Base-by-base conservation (phyloP, 37 sponge, comb jelly and placozoan species). In the Mnemiopsis leidyi region DNA sequence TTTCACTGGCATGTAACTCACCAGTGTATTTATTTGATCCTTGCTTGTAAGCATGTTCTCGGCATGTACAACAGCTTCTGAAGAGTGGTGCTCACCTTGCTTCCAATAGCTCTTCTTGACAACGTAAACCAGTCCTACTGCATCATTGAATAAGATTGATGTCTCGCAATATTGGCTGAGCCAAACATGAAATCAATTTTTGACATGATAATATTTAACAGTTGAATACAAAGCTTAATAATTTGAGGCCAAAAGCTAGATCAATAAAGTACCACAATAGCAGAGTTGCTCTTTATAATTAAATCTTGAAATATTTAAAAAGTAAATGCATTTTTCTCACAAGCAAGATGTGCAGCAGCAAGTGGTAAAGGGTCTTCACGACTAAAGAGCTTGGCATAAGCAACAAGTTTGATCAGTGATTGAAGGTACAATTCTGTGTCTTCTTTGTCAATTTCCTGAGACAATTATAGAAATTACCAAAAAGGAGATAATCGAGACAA, bases 81-180 rank as follows among this genome's bases (percentile, higher is more conserved):
- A 38, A 3, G 90, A n/a, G 25, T 85, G 90, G 25, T 40, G 36
- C 29, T 85, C 90, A 13, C 90, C 90, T 39, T 85, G 90, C n/a
- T 85, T 85, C 61, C 40, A 85, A 29, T 85, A 85, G n/a, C 61
- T 40, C 90, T 85, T 85, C 39, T 39, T 85, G 24, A 40, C 36
- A 28, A 33, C 25, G 30, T 85, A 85, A 3, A 40, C 90, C 16
- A 23, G 1, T 1, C 61, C 35, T n/a, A 85, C 90, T 85, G 48
- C 13, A n/a, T n/a, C n/a, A n/a, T n/a, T n/a, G n/a, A n/a, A n/a
- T n/a, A n/a, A n/a, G n/a, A n/a, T n/a, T n/a, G n/a, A n/a, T n/a
- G n/a, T n/a, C n/a, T n/a, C n/a, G n/a, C n/a, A n/a, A n/a, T n/a
- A n/a, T n/a, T n/a, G n/a, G n/a, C n/a, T n/a, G n/a, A n/a, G n/a